Evolutionary conservation across 2,797 vertebrate species (phyloP), one percentile per base, ranked within the genome.

Genomic region (Dicrostonyx torquatus): DNA sequence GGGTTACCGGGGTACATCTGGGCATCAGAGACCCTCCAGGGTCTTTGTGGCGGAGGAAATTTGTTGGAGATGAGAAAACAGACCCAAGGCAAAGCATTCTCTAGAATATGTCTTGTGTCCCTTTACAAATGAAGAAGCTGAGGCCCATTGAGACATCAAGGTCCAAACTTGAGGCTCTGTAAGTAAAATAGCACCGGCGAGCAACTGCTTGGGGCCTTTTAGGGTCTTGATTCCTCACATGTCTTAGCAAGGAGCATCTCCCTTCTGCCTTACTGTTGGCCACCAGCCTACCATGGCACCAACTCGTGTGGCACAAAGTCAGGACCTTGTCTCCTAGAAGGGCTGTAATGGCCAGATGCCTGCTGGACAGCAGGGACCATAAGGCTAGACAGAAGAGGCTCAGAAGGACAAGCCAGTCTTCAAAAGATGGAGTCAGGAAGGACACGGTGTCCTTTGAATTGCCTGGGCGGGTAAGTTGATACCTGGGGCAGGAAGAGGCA

Each of bases 101-200:
- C 4, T 0, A 31, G 31, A 40, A 20, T 1, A 48, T 13, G 1
- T 15, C 3, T 24, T 13, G 12, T 0, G 0, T 1, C 29, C 9
- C 55, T 88, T n/a, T n/a, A 62, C 0, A 0, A 14, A 6, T 1
- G 24, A 55, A 14, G 26, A 75, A n/a, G 15, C 55, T n/a, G 50
- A 37, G 4, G 14, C 24, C 8, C 31, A 20, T 40, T 4, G 18
- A 68, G 0, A 3, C 26, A 5, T 8, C 5, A n/a, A 4, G 2
- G 1, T 5, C 9, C 26, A 20, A 22, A 20, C 50, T 1, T 58
- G 50, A n/a, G 76, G 11, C 31, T 22, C 78, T 79, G n/a, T 40
- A 9, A 40, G n/a, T 12, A 20, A 1, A 60, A 53, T 4, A 1
- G 34, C 14, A 12, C 3, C 20, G 0, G 8, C 50, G 45, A 34